Percentiles rank a stretch among this genome's conserved stretches.
Conservation (phyloP, 2,888 invertebrate species). For the Nemapogon koenigi region DNA sequence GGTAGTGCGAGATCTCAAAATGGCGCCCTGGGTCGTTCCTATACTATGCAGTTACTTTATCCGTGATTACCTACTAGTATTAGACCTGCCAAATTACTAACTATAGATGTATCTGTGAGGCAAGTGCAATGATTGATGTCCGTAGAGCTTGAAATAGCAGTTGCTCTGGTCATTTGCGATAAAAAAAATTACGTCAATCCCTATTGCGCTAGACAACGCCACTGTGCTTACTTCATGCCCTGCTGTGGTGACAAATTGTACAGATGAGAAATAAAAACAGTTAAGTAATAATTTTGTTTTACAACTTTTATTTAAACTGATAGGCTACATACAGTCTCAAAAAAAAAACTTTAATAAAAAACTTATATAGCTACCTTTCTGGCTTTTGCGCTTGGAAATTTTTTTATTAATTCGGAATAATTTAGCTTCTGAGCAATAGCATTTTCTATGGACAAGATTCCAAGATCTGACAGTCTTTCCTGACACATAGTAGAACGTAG, state of each 20-base stretch:
- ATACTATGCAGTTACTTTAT: background rate
- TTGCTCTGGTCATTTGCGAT: background rate
- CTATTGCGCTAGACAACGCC: background rate
- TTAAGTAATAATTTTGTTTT: background rate
- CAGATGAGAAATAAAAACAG: constrained; percentile 2
- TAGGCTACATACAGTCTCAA: background rate
- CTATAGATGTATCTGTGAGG: background rate
- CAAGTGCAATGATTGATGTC: background rate
- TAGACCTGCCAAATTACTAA: no score
- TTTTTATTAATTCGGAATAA: constrained; percentile 12
- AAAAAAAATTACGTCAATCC: background rate
- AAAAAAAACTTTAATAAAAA: constrained; percentile 1
- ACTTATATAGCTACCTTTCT: constrained; percentile 4
- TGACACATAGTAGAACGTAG: constrained; percentile 12
- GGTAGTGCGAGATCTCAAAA: constrained; percentile 4
- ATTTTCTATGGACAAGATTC: constrained; percentile 13
- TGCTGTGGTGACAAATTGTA: background rate
- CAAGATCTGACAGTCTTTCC: constrained; percentile 13
- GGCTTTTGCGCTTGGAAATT: constrained; percentile 10
- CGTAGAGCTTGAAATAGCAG: background rate
- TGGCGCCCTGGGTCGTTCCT: background rate
- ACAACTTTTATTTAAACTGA: background rate
- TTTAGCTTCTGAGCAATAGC: constrained; percentile 8
- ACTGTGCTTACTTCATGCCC: background rate
- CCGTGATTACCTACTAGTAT: background rate